Evolutionary conservation across 1,140 invertebrate species (phyloP), one percentile per base, ranked within the genome.

Genomic region (Hycleus phaleratus): DNA sequence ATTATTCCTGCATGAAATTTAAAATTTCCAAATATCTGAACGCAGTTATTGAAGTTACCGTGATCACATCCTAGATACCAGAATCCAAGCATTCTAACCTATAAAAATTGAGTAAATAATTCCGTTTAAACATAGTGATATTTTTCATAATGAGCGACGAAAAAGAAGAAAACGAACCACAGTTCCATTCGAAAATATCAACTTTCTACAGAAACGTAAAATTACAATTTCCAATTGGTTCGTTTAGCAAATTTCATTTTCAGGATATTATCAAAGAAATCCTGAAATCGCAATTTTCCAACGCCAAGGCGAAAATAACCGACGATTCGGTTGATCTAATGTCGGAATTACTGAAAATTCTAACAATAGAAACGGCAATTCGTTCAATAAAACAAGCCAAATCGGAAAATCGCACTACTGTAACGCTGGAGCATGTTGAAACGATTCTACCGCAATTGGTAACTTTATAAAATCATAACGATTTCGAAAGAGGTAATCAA

Each of bases 341-440:
- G 3, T 73, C 69, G 32, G 75, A 80, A 61, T 66, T 80, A 11
- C 69, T 73, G 6, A 78, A 77, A 59, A 72, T 72, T 43, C 64
- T 79, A 11, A 74, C 76, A 1, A 73, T 77, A 1, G 79, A 81
- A 66, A 73, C 75, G 5, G 73, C 75, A 7, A 57, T 77, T n/a
- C 64, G 78, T 25, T 73, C 77, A 12, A 72, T 74, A 7, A 77
- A 66, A 50, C 74, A 78, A 49, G 75, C 78, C 8, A 59, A 73
- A 10, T 57, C 65, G 11, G 78, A 79, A 57, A 68, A 69, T 46
- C 73, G 70, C 54, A 51, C 54, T 0, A 42, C 10, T n/a, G 63
- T 69, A 11, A 58, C 49, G 12, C 40, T 69, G 38, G 60, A 66
- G 46, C 59, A 69, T 49, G 59, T 68, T 10, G 69, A 71, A 64